Percentiles rank a stretch among this genome's conserved stretches.
phyloP scores from a whole-genome alignment of 2,113 vertebrate genomes.

The Hippocampus guttulatus region DNA sequence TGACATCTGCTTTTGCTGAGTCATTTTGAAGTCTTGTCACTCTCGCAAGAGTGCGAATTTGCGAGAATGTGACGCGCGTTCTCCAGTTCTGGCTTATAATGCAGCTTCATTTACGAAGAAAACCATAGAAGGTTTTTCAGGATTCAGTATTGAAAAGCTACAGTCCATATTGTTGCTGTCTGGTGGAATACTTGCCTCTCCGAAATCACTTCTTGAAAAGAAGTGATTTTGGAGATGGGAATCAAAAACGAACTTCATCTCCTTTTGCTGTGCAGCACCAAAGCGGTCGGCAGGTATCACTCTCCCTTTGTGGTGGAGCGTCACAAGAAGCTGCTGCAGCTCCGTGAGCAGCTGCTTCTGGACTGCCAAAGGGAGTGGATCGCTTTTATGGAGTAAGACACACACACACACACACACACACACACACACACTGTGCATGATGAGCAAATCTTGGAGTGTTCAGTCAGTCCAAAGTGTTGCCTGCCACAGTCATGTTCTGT shows the following conservation, averaged over 20 bases:
- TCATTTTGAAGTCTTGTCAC: too few relatives aligned
- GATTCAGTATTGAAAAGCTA: too few relatives aligned
- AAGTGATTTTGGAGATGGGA: too few relatives aligned
- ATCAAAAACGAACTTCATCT: constrained; percentile 8
- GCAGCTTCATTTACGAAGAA: too few relatives aligned
- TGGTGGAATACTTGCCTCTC: too few relatives aligned
- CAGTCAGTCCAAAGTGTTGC: constrained; percentile 13
- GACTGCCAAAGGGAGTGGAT: constrained; percentile 86
- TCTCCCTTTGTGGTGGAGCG: constrained; percentile 83
- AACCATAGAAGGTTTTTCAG: too few relatives aligned
- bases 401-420: constrained; percentile 31
- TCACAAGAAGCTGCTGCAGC: constrained; percentile 81
- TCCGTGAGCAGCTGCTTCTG: constrained; percentile 87
- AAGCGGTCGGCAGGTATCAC: constrained; percentile 89
- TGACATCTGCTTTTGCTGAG: too few relatives aligned
- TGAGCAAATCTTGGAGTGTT: constrained; percentile 14
- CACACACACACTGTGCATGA: neutral
- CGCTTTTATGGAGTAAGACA: constrained; percentile 85
- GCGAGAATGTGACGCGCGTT: too few relatives aligned
- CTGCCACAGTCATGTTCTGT: constrained; percentile 23
- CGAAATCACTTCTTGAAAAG: too few relatives aligned
- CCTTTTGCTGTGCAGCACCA: constrained; percentile 77
- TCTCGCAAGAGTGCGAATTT: too few relatives aligned
- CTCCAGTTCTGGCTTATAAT: too few relatives aligned
- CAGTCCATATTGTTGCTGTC: too few relatives aligned